Base-by-base conservation (phyloP, 2,888 invertebrate species). In the Carpatolechia fugitivella region DNA sequence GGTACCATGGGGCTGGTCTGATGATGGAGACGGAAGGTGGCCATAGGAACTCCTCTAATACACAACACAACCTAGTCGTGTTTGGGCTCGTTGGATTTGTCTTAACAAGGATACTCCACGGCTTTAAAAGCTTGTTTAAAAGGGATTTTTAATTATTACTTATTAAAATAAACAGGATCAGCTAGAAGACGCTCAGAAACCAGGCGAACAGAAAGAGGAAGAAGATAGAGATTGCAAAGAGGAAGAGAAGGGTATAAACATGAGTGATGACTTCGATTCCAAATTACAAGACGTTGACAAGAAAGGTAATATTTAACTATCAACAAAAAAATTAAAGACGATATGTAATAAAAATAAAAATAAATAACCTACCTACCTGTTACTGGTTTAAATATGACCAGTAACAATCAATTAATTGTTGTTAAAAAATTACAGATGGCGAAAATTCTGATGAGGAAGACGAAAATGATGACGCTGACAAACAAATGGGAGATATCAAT, bases 401-500 rank as follows among this genome's bases (percentile, higher is more conserved):
- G n/a, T n/a, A n/a, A n/a, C n/a, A n/a, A n/a, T n/a, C n/a, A n/a
- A n/a, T n/a, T n/a, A n/a, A n/a, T n/a, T n/a, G n/a, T n/a, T n/a
- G n/a, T n/a, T n/a, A n/a, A n/a, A n/a, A n/a, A n/a, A n/a, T n/a
- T 60, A 33, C 59, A 83, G 92, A 92, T 56, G 84, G 79, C 0
- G 93, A 93, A 3, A 92, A 94, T 18, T 92, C 92, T 0, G 89
- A 92, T 0, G 91, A 89, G 61, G 85, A 94, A 11, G 92, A 95
- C 8, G 93, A 95, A 30, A 92, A 95, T 11, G 92, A 95, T 11
- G 93, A 95, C 29, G 90, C 95, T 1, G 98, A 99, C 63, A 98
- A 99, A 76, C 95, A 99, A 91, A 98, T 99, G 97, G 99, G 98
- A 18, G 97, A 99, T 56, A 96, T 96, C 0, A 97, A 95, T 60